Conservation (phyloP, 2,888 invertebrate species). For the Cheilosia vernalis region DNA sequence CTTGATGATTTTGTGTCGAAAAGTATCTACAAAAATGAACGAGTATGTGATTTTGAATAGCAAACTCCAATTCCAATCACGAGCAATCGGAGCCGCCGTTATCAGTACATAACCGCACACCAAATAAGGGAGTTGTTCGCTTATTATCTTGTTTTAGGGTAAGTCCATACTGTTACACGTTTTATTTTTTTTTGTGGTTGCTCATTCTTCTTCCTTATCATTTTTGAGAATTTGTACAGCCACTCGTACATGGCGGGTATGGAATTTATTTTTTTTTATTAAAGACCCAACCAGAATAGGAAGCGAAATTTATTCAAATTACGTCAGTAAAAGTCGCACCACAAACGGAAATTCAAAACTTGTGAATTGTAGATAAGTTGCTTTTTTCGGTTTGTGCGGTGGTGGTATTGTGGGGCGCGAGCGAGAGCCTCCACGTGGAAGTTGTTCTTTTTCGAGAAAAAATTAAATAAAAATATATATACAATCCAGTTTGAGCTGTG, state of each 20-base stretch:
- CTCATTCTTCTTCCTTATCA: conserved; percentile 38
- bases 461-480: background rate
- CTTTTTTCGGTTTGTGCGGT: background rate
- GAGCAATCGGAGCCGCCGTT: conserved; percentile 35
- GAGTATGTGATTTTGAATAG: conserved; percentile 49
- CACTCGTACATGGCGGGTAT: background rate
- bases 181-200: conserved; percentile 3
- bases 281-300: conserved; percentile 9
- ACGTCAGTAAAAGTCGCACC: conserved; percentile 52
- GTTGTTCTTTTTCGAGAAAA: conserved; percentile 26
- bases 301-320: conserved; percentile 68
- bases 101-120: conserved; percentile 50
- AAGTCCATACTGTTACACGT: conserved; percentile 45
- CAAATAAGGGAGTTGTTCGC: conserved; percentile 58
- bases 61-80: conserved; percentile 32
- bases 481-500: conserved; percentile 29
- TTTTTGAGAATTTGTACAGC: conserved; percentile 8
- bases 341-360: conserved; percentile 67
- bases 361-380: conserved; percentile 22
- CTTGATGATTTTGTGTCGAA: conserved; percentile 47
- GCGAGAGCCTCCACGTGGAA: conserved; percentile 46
- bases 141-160: conserved; percentile 62
- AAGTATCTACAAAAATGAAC: conserved; percentile 48
- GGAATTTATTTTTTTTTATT: conserved; percentile 1
- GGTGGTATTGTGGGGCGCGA: background rate